Percentiles rank a stretch among this genome's conserved stretches.
These are phyloP conservation scores for Corapipo altera DNA, from an alignment of 2,113 vertebrate species.

Conservation along the genomic window DNA sequence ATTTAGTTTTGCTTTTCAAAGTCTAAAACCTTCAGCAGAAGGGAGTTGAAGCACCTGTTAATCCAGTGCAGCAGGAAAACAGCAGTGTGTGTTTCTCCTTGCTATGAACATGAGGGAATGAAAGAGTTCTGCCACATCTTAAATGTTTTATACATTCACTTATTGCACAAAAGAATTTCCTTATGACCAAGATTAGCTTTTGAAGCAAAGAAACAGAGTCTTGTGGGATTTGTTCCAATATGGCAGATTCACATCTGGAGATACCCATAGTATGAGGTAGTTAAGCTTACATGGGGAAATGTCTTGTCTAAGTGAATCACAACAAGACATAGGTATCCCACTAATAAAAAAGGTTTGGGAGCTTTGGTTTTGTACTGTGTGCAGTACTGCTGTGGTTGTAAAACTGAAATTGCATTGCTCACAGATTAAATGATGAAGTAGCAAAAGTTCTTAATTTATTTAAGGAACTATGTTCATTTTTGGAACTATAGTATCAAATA, in stretches of 20 bases:
- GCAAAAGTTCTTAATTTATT: background rate
- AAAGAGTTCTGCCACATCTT: background rate
- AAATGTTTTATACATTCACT: background rate
- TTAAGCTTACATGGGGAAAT: background rate
- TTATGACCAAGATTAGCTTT: background rate
- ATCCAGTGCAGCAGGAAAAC: background rate
- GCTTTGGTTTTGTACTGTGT: background rate
- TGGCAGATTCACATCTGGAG: background rate
- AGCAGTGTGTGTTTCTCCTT: background rate
- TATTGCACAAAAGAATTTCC: background rate
- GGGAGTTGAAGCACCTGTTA: rapidly evolving
- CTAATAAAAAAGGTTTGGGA: background rate
- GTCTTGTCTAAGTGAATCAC: background rate
- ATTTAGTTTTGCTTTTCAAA: background rate
- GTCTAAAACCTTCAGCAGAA: background rate
- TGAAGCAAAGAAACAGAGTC: background rate
- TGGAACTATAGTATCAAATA: background rate
- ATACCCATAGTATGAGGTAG: background rate
- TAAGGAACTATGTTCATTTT: background rate
- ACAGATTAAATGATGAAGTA: background rate
- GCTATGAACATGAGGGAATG: background rate
- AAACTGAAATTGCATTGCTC: background rate
- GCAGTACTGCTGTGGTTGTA: background rate
- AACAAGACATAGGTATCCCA: background rate
- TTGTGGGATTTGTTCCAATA: background rate